phyloP scores from a whole-genome alignment of 2,113 vertebrate genomes.

The Oostethus manadensis region DNA sequence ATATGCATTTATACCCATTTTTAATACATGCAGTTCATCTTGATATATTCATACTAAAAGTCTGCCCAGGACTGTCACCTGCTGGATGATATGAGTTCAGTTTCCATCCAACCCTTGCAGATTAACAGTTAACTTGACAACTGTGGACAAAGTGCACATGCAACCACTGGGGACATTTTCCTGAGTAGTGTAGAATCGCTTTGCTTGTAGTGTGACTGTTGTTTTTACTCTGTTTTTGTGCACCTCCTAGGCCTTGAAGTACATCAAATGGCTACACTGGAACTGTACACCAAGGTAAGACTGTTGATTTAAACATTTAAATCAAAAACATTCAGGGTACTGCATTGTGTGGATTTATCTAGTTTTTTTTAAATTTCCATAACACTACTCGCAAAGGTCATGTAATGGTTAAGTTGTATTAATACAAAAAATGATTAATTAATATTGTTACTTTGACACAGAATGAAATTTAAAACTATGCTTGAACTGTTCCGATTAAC shows the following conservation, averaged over 20 bases:
- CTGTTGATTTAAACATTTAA: no score
- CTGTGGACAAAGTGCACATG: slow-evolving; percentile 69
- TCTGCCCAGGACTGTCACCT: neutral
- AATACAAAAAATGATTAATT: no score
- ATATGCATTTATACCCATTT: neutral
- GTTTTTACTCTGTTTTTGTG: neutral
- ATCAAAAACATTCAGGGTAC: no score
- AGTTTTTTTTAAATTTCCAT: no score
- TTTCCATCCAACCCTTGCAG: slow-evolving; percentile 31
- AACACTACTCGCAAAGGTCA: no score
- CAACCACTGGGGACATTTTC: slow-evolving; percentile 15
- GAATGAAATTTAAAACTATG: no score
- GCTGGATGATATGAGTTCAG: neutral
- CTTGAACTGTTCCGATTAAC: no score
- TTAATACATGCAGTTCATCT: neutral
- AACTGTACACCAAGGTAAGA: slow-evolving; percentile 70
- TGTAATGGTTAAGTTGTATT: no score
- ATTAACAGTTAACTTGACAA: slow-evolving; percentile 74
- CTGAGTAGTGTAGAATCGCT: slow-evolving; percentile 21
- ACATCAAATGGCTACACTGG: slow-evolving; percentile 56
- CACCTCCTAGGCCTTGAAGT: neutral
- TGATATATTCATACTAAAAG: neutral
- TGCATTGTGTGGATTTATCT: no score
- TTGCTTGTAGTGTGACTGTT: neutral
- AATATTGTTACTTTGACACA: no score